A percentile compares a stretch with the other conserved stretches of the same genome.
Conservation (phyloP, 1,140 invertebrate genomes). For the Drosophila athabasca region DNA sequence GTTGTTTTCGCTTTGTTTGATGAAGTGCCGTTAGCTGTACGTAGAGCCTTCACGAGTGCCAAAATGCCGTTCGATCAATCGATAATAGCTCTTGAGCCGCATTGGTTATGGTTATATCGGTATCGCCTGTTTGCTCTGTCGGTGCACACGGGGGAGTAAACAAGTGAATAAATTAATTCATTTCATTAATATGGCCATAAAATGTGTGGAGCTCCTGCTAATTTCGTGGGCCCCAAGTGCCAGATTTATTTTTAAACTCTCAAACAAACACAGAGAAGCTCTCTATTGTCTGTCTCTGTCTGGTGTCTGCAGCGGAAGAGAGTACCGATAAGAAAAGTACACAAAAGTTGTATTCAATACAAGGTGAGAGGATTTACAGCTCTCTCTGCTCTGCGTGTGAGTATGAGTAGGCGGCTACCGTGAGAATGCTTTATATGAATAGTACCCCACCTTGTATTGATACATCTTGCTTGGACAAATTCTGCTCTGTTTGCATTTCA, state of each 20-base stretch:
- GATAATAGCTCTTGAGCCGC: neutral
- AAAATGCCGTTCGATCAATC: constrained; percentile 20
- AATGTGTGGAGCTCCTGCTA: constrained; percentile 28
- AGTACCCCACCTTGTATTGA: neutral
- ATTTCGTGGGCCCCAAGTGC: constrained; percentile 42
- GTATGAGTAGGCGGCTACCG: no score
- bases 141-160: constrained; percentile 41
- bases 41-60: constrained; percentile 5
- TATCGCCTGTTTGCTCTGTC: constrained; percentile 23
- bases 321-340: constrained; percentile 15
- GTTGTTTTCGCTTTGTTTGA: constrained; percentile 7
- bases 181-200: constrained; percentile 58
- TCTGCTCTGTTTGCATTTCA: constrained; percentile 11
- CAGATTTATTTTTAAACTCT: constrained; percentile 65
- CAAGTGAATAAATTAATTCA: constrained; percentile 70
- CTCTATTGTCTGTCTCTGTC: constrained; percentile 15
- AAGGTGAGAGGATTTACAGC: no score
- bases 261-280: constrained; percentile 8
- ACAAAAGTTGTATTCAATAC: no score
- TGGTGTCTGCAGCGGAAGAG: constrained; percentile 7
- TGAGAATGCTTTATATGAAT: no score
- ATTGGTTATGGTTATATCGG: constrained; percentile 7
- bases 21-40: constrained; percentile 13
- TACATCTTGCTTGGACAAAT: no score
- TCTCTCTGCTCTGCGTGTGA: no score